phyloP scores from a whole-genome alignment of 1,140 invertebrate species.

The Stenopsyche tienmushanensis region DNA sequence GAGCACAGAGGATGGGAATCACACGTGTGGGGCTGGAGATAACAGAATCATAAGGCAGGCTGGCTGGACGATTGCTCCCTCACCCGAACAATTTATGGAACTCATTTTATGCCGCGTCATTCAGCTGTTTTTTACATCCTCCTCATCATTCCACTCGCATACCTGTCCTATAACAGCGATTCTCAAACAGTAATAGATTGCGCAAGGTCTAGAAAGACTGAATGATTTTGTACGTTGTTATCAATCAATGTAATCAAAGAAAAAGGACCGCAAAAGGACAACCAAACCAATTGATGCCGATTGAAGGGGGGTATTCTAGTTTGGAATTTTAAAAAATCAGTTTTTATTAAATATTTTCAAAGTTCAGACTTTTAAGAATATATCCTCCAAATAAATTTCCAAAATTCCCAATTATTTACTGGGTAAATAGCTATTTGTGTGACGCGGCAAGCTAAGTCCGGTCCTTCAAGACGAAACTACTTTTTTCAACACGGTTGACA shows the following conservation, averaged over 20 bases:
- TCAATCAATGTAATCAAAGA: too few species aligned
- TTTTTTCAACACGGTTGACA: too few species aligned
- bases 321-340: background rate
- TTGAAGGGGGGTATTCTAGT: background rate
- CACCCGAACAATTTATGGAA: slow-evolving; percentile 33
- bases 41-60: slow-evolving; percentile 24
- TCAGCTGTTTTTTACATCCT: slow-evolving; percentile 19
- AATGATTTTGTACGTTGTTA: too few species aligned
- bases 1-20: background rate
- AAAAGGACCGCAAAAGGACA: too few species aligned
- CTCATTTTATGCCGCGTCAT: slow-evolving; percentile 38
- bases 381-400: too few species aligned
- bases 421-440: too few species aligned
- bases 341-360: background rate
- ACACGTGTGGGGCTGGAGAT: slow-evolving; percentile 16
- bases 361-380: background rate
- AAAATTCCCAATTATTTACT: too few species aligned
- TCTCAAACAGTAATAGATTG: slow-evolving; percentile 11
- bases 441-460: too few species aligned
- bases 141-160: slow-evolving; percentile 11
- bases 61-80: background rate
- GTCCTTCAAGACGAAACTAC: too few species aligned
- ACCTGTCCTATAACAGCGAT: slow-evolving; percentile 7
- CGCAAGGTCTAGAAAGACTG: too few species aligned
- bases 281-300: too few species aligned